Evolutionary conservation across 1,140 invertebrate species (phyloP).

Genomic region (Conopomorpha cramerella): DNA sequence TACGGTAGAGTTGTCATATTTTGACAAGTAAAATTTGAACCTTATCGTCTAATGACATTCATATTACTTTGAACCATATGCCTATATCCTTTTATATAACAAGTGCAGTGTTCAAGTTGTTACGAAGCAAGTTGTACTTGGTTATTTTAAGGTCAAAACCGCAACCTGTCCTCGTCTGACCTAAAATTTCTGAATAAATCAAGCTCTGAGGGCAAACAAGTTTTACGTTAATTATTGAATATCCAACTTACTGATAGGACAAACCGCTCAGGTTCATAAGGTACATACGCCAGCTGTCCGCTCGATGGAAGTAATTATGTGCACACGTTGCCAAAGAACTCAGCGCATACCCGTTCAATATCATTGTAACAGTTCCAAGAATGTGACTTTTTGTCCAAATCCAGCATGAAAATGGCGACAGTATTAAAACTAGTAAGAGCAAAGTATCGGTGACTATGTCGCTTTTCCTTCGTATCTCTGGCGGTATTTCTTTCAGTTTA

Average conservation of each 20-base stretch:
- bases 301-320: conserved; percentile 85
- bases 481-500: conserved; percentile 49
- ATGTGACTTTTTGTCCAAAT: conserved; percentile 33
- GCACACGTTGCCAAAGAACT: conserved; percentile 62
- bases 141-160: too few species aligned
- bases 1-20: too few species aligned
- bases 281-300: conserved; percentile 82
- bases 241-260: conserved; percentile 61
- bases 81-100: too few species aligned
- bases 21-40: too few species aligned
- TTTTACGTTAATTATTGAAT: background rate
- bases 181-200: too few species aligned
- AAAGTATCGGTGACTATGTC: conserved; percentile 63
- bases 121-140: too few species aligned
- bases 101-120: too few species aligned
- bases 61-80: too few species aligned
- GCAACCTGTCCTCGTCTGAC: too few species aligned
- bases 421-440: conserved; percentile 46
- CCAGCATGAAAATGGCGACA: conserved; percentile 59
- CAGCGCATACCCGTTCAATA: conserved; percentile 56
- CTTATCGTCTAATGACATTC: too few species aligned
- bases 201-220: too few species aligned
- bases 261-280: conserved; percentile 73
- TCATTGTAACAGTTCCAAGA: conserved; percentile 19
- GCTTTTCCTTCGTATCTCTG: conserved; percentile 32